Evolutionary conservation across 92 coral and sea anemone species (phyloP), one percentile per base, ranked within the genome.

Genomic region (Blastomussa wellsi): DNA sequence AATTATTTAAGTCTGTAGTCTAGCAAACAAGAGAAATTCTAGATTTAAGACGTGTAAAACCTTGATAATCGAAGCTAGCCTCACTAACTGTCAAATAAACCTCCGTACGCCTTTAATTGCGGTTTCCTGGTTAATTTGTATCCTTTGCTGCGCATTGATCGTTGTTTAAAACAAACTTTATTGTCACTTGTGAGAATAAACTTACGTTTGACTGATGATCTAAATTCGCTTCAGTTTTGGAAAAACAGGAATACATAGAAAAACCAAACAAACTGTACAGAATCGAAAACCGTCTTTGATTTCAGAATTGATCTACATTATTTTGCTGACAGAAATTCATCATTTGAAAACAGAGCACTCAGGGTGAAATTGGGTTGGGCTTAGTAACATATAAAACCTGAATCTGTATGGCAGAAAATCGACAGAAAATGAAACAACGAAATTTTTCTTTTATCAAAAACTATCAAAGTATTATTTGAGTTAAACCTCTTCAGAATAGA

Each of bases 41-140:
- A 44, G 20, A 6, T 16, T 80, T 66, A 19, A 38, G 38, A 69
- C 41, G 17, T 20, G 75, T 36, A 37, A 70, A 19, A 37, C 48
- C 35, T 57, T 48, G 11, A 79, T 24, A 37, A 19, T 38, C 15
- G 31, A 26, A 55, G 69, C n/a, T 3, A 67, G 60, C 76, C 13
- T 80, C 47, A 66, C 68, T 70, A 52, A 71, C n/a, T 53, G 59
- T 82, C 52, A 28, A 82, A 71, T 82, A 82, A 82, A 82, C 67
- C 53, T 69, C 16, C 36, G 57, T 71, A 44, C 68, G 72, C 26
- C 68, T 70, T 82, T 82, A 81, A 82, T 82, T 82, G 86, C 76
- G 86, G 86, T 82, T 82, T 82, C 86, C 86, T 72, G 68, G 32
- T 82, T 82, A 26, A 81, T 81, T n/a, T 81, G 77, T 49, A 57